Base-by-base conservation (phyloP, 1,140 invertebrate species). In the Reticulitermes speratus region DNA sequence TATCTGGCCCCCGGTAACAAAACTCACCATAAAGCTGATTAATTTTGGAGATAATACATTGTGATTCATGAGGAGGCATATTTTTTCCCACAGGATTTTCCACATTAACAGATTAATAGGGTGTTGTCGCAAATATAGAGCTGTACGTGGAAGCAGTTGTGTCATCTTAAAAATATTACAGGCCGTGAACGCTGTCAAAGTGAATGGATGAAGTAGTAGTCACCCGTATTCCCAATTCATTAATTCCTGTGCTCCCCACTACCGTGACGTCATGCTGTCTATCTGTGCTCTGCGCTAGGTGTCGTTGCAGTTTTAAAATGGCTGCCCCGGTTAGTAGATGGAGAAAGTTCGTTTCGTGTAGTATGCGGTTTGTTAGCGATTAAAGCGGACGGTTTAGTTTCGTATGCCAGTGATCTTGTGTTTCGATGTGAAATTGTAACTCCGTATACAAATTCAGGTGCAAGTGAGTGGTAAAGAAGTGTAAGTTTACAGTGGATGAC, bases 241-340 rank as follows among this genome's bases (percentile, higher is more conserved):
- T 19, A 12, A 55, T 21, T 55, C 38, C 38, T 55, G 52, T 30
- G 8, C 65, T 11, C 65, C 25, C 65, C 65, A 14, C 65, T 11
- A 30, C n/a, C 9, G n/a, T 75, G 65, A 75, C 65, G 65, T 75
- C 25, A 75, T 30, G 3, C 16, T 11, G 8, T 30, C 25, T 75
- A 75, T 75, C 65, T 30, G 11, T 75, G n/a, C n/a, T 9, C n/a
- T 75, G 8, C 44, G 82, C 52, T 44, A 86, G 86, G 84, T 86
- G 82, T 84, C 86, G 86, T 84, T 86, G 86, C 86, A 83, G 86
- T 82, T 83, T 83, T 52, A 86, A 83, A 83, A 86, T 86, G 86
- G 86, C 86, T 48, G 82, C 25, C 32, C 45, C 21, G n/a, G 44
- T 65, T 82, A 32, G 55, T n/a, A 48, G 44, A n/a, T 84, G n/a